phyloP scores from a whole-genome alignment of 2,797 vertebrate genomes.

The Argentina silus region DNA sequence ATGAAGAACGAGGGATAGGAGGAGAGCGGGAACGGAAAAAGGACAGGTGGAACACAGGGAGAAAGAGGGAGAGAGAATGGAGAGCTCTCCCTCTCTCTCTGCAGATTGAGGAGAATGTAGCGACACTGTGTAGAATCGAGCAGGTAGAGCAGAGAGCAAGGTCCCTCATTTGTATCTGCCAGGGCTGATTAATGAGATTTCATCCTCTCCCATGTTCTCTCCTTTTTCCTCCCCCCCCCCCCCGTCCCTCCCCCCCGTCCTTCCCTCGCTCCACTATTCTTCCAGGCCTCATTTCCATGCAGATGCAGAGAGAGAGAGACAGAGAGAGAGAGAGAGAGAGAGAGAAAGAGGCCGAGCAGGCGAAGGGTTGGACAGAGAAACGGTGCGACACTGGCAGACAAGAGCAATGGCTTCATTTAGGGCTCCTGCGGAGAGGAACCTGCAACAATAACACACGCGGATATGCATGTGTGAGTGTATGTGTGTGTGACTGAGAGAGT shows the following conservation, averaged over 20 bases:
- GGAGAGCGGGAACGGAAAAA: background rate
- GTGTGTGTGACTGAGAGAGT: background rate
- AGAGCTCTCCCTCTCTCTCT: background rate
- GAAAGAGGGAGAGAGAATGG: too few species aligned
- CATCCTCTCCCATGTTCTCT: slow-evolving; percentile 53
- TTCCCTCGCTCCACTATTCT: background rate
- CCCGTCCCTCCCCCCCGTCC: background rate
- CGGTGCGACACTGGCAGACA: background rate
- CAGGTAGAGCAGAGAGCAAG: slow-evolving; percentile 56
- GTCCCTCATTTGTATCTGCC: slow-evolving; percentile 58
- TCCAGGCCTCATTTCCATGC: slow-evolving; percentile 4
- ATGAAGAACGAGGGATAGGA: slow-evolving; percentile 18
- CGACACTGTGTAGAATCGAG: slow-evolving; percentile 45
- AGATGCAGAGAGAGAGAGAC: background rate
- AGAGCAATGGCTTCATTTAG: background rate
- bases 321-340: background rate
- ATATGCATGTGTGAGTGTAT: background rate
- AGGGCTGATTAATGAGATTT: slow-evolving; percentile 59
- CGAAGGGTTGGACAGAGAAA: too few species aligned
- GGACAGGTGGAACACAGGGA: too few species aligned
- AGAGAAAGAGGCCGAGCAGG: background rate
- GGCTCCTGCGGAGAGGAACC: background rate
- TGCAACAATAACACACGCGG: background rate
- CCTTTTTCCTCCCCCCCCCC: slow-evolving; percentile 33
- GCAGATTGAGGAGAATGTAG: slow-evolving; percentile 32